Base-by-base conservation (phyloP, 2,888 invertebrate species). In the Acronicta alni region DNA sequence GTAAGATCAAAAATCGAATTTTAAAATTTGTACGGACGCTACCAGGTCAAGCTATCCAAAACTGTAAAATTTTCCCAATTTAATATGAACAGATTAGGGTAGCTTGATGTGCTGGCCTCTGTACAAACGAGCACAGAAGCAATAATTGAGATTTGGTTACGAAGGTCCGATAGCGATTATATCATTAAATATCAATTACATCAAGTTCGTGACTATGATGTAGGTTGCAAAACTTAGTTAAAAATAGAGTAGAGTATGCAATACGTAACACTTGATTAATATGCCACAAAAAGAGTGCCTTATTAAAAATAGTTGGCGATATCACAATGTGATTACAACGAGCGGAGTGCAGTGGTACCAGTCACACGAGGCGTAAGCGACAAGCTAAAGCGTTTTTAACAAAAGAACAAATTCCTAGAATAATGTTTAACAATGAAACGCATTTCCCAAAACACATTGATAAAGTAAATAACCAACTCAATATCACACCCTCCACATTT, bases 261-360 rank as follows among this genome's bases (percentile, higher is more conserved):
- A 57, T 66, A 74, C 72, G 82, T 75, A 80, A 81, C 70, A 73
- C 63, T 72, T 70, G 69, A 77, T 80, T 77, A 77, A 71, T 75
- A 75, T 62, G 66, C 65, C 59, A 77, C 69, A 72, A 75, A 79
- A 73, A 75, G 62, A 61, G 74, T 75, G 61, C 57, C 54, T 73
- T 83, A 74, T 64, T 78, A 75, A 71, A 75, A 80, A 70, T 57
- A 57, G 66, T 62, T 68, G 62, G 72, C 66, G 72, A 72, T 70
- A 72, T 67, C 54, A 61, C 57, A 66, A 62, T 67, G 52, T 58
- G 61, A 67, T 70, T 67, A 72, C 75, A 69, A 66, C 44, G 59
- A 49, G 70, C 53, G 54, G 72, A 67, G 79, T 64, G 39, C 55
- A 56, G 49, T 72, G 67, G 82, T 79, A 77, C 80, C 78, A 75